Percentiles rank a stretch among this genome's conserved stretches.
phyloP scores from a whole-genome alignment of 2,113 vertebrate species.

The Forbesichthys agassizii region DNA sequence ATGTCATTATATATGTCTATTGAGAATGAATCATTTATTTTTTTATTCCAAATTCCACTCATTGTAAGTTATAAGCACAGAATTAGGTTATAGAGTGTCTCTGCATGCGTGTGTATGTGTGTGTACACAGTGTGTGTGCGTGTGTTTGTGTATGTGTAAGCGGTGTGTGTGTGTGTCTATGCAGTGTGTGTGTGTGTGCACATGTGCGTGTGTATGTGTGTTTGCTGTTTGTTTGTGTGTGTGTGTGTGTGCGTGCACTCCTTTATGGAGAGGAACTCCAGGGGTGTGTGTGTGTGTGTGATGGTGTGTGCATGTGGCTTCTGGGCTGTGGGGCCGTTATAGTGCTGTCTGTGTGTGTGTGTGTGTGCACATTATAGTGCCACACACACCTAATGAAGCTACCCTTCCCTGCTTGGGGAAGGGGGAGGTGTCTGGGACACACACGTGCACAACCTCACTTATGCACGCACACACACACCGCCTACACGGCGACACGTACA shows the following conservation, averaged over 20 bases:
- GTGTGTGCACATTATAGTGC: constrained; percentile 62
- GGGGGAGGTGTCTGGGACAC: constrained; percentile 8
- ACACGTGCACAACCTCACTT: neutral
- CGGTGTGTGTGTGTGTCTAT: too few relatives aligned
- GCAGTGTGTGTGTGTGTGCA: too few relatives aligned
- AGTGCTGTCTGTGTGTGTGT: constrained; percentile 61
- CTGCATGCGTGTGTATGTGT: neutral
- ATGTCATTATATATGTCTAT: constrained; percentile 19
- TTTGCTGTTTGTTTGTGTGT: too few relatives aligned
- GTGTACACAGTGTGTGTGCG: neutral
- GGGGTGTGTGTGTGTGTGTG: constrained; percentile 58
- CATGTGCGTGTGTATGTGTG: too few relatives aligned
- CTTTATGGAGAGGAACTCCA: constrained; percentile 6
- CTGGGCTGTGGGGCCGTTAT: constrained; percentile 65
- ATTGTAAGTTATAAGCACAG: constrained; percentile 29
- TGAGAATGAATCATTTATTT: constrained; percentile 45
- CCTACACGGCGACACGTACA: neutral
- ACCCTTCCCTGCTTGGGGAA: constrained; percentile 54
- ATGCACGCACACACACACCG: neutral
- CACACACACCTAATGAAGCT: constrained; percentile 72
- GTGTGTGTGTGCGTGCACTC: constrained; percentile 18
- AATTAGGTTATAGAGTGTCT: constrained; percentile 28
- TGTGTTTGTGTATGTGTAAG: too few relatives aligned
- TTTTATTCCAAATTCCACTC: constrained; percentile 38
- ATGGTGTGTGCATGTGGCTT: constrained; percentile 55